Evolutionary conservation across 2,113 vertebrate species (phyloP).

Genomic region (Pleuronectes platessa): DNA sequence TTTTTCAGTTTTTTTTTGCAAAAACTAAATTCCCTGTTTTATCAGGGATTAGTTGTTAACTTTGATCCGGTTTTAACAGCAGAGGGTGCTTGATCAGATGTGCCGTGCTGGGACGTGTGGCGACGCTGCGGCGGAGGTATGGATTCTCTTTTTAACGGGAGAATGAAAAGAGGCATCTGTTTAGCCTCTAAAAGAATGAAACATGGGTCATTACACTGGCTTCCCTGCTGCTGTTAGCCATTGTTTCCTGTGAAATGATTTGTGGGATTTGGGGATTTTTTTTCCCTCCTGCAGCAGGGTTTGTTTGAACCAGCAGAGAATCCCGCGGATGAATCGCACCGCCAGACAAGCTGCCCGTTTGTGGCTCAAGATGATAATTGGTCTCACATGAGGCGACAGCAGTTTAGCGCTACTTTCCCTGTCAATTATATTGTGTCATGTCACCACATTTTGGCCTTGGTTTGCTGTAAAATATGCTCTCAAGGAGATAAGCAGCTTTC

Average conservation of each 20-base stretch:
- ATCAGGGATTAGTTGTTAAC: slow-evolving; percentile 53
- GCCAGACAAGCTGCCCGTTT: slow-evolving; percentile 47
- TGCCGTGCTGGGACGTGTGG: background rate
- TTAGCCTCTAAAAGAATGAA: slow-evolving; percentile 32
- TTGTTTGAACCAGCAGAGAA: slow-evolving; percentile 44
- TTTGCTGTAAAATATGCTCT: background rate
- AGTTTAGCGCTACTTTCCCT: slow-evolving; percentile 44
- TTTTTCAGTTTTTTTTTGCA: background rate
- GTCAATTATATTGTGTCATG: slow-evolving; percentile 37
- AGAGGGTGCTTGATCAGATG: background rate
- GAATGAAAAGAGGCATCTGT: slow-evolving; percentile 34
- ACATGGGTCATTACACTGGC: slow-evolving; percentile 41
- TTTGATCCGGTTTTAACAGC: slow-evolving; percentile 43
- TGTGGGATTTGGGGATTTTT: slow-evolving; percentile 54
- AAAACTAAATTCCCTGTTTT: slow-evolving; percentile 52
- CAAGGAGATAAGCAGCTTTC: background rate
- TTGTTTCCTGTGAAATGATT: slow-evolving; percentile 61
- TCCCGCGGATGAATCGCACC: slow-evolving; percentile 13
- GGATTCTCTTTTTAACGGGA: slow-evolving; percentile 20
- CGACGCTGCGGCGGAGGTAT: slow-evolving; percentile 3
- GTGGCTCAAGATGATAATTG: slow-evolving; percentile 57
- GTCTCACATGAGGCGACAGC: slow-evolving; percentile 40
- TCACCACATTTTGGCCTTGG: too few relatives aligned
- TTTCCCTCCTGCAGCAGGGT: background rate
- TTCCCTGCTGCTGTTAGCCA: slow-evolving; percentile 28